Base-by-base conservation (phyloP, 1,140 invertebrate genomes). In the Pteromalus puparum region DNA sequence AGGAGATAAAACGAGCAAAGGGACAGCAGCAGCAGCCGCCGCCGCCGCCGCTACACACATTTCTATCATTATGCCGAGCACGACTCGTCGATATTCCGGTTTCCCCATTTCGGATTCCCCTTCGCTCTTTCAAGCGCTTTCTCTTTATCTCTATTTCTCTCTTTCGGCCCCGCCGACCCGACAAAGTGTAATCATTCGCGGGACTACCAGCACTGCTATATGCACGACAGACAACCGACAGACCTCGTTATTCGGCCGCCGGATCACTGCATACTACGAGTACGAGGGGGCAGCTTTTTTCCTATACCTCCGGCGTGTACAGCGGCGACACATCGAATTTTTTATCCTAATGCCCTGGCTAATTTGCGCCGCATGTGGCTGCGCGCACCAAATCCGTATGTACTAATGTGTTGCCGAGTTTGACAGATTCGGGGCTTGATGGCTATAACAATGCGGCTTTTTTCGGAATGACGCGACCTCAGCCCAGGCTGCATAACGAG, bases 51-150 rank as follows among this genome's bases (percentile, higher is more conserved):
- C 81, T 78, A 81, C 75, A 77, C 85, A 86, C 85, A 86, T 87
- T 87, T 87, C 85, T 80, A 88, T 88, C 86, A 83, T 88, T 88
- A 88, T 87, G 87, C 86, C 84, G 75, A 74, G 86, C 87, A 88
- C 87, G 85, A 84, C 53, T 87, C 85, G 84, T 88, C 86, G 86
- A 88, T 88, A 88, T 88, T 88, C 87, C 85, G 86, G 76, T 87
- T 87, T 88, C 81, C 87, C 84, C 86, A 87, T 88, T 88, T 88
- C 85, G 81, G 76, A 83, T 85, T 82, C 84, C 78, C 84, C 84
- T 82, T 85, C 26, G 42, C 34, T 75, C 73, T 53, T 18, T 6
- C 30, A 2, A n/a, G 18, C 24, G 38, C 26, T 53, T 74, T 53
- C 34, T 83, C 48, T 83, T 26, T 18, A 15, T 75, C 65, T 72